Evolutionary conservation across 2,888 invertebrate genomes (phyloP), one percentile per base, ranked within the genome.

Genomic region (Clistopyga incitator): DNA sequence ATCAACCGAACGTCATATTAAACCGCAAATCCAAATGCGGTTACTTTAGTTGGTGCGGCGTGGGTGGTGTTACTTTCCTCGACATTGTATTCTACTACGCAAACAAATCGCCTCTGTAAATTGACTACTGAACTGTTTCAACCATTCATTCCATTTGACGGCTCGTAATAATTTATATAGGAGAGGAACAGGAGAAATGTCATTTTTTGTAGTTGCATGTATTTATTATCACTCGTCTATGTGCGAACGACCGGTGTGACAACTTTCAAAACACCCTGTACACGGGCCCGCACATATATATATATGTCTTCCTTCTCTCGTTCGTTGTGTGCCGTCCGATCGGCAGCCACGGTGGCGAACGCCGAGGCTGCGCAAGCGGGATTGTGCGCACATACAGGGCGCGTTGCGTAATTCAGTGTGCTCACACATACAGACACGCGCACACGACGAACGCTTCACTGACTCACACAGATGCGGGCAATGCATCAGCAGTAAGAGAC

Each of bases 231-330:
- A 47, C 45, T 25, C 15, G n/a, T 25, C 23, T 13, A 61, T 29
- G 23, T 56, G 64, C 29, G 54, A 79, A 77, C 70, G 59, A 85
- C 81, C 81, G 79, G 78, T 81, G 79, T 81, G 81, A 78, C 79
- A 81, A 86, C 80, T 86, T 84, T 78, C 76, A 82, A 86, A 82
- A 82, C 56, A 59, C 67, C 77, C 70, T 79, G 75, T 76, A 82
- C 56, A 76, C 71, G 52, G 75, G 56, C 75, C 42, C 68, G 10
- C 68, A 52, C 59, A 25, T 23, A 29, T 34, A n/a, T 50, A 18
- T 67, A 18, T 52, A 42, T 25, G 42, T n/a, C 47, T 70, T 50
- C 45, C 25, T 65, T 45, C 45, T 64, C 52, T 38, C 42, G n/a
- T 45, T 65, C 34, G 61, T 34, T 61, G 0, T 18, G 34, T 18